Percentiles rank a stretch among this genome's conserved stretches.
These are phyloP conservation scores for Trisateles emortualis DNA, from an alignment of 2,888 invertebrate species.

Conservation along the genomic window DNA sequence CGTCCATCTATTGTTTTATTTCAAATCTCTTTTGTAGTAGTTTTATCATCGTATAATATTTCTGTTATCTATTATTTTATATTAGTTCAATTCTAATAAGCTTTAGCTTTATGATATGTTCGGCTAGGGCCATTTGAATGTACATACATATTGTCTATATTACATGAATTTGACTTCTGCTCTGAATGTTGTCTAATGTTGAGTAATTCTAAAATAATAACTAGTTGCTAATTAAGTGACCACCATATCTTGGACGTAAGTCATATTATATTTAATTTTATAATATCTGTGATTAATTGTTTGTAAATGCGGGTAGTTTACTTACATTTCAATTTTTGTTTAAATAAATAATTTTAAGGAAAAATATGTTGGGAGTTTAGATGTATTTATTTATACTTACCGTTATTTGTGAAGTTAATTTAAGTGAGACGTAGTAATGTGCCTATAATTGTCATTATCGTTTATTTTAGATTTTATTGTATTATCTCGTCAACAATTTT, in stretches of 20 bases:
- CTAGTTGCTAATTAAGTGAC: constrained; percentile 28
- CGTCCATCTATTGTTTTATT: no score
- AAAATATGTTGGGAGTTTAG: constrained; percentile 18
- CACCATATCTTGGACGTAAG: constrained; percentile 38
- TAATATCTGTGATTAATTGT: constrained; percentile 44
- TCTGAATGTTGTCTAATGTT: no score
- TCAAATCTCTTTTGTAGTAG: no score
- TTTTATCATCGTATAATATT: no score
- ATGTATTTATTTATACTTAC: constrained; percentile 32
- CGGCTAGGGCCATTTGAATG: no score
- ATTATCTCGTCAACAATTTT: constrained; percentile 23
- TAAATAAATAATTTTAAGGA: constrained; percentile 9
- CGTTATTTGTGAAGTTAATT: constrained; percentile 24
- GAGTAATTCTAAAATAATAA: constrained; percentile 1
- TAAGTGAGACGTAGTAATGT: constrained; percentile 22
- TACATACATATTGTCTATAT: no score
- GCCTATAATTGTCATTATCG: constrained; percentile 24
- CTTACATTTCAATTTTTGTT: constrained; percentile 26
- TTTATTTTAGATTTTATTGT: constrained; percentile 38
- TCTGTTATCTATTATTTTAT: no score
- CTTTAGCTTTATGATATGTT: no score
- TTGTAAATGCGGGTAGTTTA: constrained; percentile 42
- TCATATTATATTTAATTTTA: constrained; percentile 38
- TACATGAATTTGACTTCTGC: no score
- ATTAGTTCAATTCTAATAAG: no score